Percentiles rank a stretch among this genome's conserved stretches.
These are phyloP conservation scores for Pongo pygmaeus DNA, from an alignment of 2,113 vertebrate species.

Conservation along the genomic window DNA sequence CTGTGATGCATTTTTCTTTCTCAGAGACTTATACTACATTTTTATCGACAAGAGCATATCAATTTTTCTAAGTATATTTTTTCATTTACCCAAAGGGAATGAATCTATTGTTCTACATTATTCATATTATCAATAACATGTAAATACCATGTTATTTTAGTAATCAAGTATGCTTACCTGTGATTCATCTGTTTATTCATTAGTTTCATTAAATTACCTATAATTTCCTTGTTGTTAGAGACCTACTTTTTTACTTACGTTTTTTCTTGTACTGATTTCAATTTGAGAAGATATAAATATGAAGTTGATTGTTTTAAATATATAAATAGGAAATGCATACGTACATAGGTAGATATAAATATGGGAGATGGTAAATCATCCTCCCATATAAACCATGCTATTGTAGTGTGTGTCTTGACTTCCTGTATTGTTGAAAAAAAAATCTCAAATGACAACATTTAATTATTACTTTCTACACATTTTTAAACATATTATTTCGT, in stretches of 20 bases:
- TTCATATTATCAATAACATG: background rate
- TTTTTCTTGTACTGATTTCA: background rate
- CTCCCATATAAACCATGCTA: background rate
- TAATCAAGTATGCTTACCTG: background rate
- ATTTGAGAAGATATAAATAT: background rate
- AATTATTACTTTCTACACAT: background rate
- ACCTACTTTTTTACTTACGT: background rate
- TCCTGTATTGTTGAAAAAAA: background rate
- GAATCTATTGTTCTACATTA: background rate
- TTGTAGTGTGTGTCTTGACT: background rate
- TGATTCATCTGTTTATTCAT: background rate
- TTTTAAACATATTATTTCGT: background rate
- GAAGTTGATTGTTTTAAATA: background rate
- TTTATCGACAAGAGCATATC: background rate
- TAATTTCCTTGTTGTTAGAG: background rate
- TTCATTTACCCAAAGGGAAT: background rate
- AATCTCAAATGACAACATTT: background rate
- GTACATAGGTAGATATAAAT: background rate
- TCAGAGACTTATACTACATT: background rate
- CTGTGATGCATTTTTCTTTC: background rate
- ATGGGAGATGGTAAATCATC: background rate
- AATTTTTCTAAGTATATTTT: background rate
- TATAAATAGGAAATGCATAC: background rate
- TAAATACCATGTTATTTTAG: background rate
- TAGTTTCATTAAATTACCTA: background rate